Evolutionary conservation across 2,888 invertebrate species (phyloP).

Genomic region (Cerastis leucographa): DNA sequence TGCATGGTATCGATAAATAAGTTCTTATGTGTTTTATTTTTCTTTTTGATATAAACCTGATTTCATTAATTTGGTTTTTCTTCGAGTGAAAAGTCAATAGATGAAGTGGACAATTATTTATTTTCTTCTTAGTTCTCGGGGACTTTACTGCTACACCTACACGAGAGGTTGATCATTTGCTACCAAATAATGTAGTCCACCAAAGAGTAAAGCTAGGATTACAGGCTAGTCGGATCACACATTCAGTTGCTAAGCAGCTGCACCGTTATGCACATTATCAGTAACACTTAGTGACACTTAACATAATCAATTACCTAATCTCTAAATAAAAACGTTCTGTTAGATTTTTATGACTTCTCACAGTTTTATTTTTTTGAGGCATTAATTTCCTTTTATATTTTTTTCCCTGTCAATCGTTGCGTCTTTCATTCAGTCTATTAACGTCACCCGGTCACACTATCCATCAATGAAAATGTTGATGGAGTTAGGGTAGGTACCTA

Average conservation of each 20-base stretch:
- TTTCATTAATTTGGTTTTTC: not conserved
- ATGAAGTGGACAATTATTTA: not conserved
- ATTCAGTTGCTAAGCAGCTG: not conserved
- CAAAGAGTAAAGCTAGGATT: not conserved
- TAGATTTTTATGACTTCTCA: not conserved
- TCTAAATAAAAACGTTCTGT: not conserved
- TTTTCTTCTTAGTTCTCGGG: not conserved
- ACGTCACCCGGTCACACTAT: not conserved
- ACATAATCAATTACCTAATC: too few species aligned
- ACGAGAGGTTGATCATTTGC: not conserved
- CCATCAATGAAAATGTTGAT: not conserved
- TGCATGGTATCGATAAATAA: constrained; percentile 65
- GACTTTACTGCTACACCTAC: not conserved
- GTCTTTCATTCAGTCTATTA: not conserved
- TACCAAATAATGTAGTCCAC: not conserved
- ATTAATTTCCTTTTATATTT: not conserved
- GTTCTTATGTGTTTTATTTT: not conserved
- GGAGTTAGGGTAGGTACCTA: not conserved
- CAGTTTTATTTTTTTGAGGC: not conserved
- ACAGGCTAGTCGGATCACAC: not conserved
- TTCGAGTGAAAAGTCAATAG: not conserved
- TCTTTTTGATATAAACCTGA: not conserved
- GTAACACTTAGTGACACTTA: not conserved
- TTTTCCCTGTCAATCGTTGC: not conserved
- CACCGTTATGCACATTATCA: not conserved